Evolutionary conservation across 2,797 vertebrate species (phyloP), one percentile per base, ranked within the genome.

Genomic region (Pelodytes ibericus): DNA sequence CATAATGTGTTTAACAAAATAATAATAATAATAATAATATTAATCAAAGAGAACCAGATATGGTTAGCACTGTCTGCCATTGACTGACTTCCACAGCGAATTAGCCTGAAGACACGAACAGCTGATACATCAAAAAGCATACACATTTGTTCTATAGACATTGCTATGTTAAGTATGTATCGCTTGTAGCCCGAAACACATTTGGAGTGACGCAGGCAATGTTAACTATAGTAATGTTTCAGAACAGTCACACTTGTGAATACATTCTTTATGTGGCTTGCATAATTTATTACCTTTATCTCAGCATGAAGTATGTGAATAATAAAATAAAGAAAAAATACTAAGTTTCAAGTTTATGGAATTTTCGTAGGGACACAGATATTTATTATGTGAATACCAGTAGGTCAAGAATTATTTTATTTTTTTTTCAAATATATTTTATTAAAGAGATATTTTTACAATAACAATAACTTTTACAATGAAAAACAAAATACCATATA

Each of bases 361-460:
- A 33, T 68, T 24, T 9, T 16, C 36, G 15, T 26, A 58, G 18
- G 24, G 3, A n/a, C 6, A 44, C 24, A n/a, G 20, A 47, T 59
- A 44, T 59, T 27, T 71, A 71, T 41, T 39, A 10, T 3, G 15
- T 3, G 30, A 70, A 16, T 15, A 61, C 36, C 26, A 47, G 7
- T 60, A n/a, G 58, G 41, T 72, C 70, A 49, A 11, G 27, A 18
- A 47, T 31, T 51, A n/a, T n/a, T n/a, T n/a, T n/a, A n/a, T n/a
- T n/a, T n/a, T n/a, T n/a, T n/a, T n/a, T n/a, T n/a, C n/a, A n/a
- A n/a, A n/a, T n/a, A n/a, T n/a, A n/a, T n/a, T n/a, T n/a, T n/a
- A n/a, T n/a, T n/a, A n/a, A n/a, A n/a, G n/a, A n/a, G n/a, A n/a
- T n/a, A n/a, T n/a, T n/a, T n/a, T n/a, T n/a, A n/a, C n/a, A n/a